phyloP scores from a whole-genome alignment of 1,140 invertebrate genomes.

The Sweltsa coloradensis region DNA sequence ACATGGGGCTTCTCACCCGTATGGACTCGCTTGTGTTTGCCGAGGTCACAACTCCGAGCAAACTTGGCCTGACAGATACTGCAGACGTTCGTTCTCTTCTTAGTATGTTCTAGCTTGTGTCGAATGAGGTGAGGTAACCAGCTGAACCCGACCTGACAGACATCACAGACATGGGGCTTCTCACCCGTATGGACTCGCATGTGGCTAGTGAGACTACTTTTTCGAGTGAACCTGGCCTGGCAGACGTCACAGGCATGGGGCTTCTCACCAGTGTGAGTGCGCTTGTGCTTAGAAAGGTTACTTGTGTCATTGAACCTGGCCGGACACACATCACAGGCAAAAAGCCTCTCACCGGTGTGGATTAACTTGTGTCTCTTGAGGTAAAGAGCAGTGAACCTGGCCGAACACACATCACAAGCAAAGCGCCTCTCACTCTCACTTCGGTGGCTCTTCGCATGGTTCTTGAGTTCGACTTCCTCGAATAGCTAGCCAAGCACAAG shows the following conservation, averaged over 20 bases:
- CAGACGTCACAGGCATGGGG: constrained; percentile 37
- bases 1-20: constrained; percentile 6
- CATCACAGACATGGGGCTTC: constrained; percentile 24
- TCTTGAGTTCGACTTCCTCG: no score
- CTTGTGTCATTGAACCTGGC: not conserved
- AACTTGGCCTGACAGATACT: constrained; percentile 2
- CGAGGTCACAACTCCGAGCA: not conserved
- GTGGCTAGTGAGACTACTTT: constrained; percentile 60
- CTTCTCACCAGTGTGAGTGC: constrained; percentile 31
- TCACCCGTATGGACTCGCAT: constrained; percentile 56
- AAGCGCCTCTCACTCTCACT: no score
- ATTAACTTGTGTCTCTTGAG: constrained; percentile 5
- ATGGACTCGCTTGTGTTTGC: constrained; percentile 3
- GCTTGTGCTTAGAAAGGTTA: not conserved
- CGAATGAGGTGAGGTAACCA: not conserved
- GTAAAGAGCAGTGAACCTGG: no score
- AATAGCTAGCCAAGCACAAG: no score
- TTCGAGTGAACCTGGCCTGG: constrained; percentile 54
- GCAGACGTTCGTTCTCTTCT: constrained; percentile 7
- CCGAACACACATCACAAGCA: no score
- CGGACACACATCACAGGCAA: constrained; percentile 5
- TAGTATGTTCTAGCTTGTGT: constrained; percentile 8
- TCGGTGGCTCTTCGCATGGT: no score
- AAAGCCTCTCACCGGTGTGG: constrained; percentile 9
- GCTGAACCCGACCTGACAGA: constrained; percentile 3